Percentiles rank a stretch among this genome's conserved stretches.
phyloP scores from a whole-genome alignment of 1,140 invertebrate genomes.

The Drosophila bocqueti region DNA sequence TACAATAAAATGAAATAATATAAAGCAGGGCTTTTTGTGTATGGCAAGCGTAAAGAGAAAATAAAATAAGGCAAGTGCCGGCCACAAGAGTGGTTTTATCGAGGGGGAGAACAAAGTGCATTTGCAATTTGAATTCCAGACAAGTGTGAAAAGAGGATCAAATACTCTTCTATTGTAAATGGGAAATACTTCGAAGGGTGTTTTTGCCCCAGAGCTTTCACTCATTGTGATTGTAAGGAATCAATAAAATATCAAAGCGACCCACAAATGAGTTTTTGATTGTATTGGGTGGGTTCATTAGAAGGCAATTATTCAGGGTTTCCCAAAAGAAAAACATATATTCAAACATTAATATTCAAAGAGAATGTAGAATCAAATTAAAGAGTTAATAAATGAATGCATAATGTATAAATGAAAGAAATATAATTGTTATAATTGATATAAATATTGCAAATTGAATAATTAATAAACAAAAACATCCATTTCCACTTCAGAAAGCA shows the following conservation, averaged over 20 bases:
- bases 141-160: conserved; percentile 19
- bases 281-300: neutral
- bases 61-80: conserved; percentile 23
- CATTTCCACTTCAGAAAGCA: neutral
- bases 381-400: neutral
- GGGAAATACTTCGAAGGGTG: neutral
- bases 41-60: conserved; percentile 28
- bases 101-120: conserved; percentile 51
- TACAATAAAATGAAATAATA: conserved; percentile 28
- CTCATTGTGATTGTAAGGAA: conserved; percentile 2
- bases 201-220: neutral
- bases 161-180: neutral
- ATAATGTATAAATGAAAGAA: neutral
- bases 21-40: conserved; percentile 31
- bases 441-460: neutral
- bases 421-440: neutral
- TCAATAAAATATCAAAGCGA: conserved; percentile 5
- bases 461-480: neutral
- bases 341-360: neutral
- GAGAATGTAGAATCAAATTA: neutral
- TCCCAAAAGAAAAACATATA: neutral
- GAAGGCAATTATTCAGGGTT: neutral
- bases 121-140: conserved; percentile 41
- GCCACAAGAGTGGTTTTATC: conserved; percentile 30
- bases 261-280: neutral